Percentiles rank a stretch among this genome's conserved stretches.
Conservation (phyloP, 2,797 vertebrate genomes). For the Liasis olivaceus region DNA sequence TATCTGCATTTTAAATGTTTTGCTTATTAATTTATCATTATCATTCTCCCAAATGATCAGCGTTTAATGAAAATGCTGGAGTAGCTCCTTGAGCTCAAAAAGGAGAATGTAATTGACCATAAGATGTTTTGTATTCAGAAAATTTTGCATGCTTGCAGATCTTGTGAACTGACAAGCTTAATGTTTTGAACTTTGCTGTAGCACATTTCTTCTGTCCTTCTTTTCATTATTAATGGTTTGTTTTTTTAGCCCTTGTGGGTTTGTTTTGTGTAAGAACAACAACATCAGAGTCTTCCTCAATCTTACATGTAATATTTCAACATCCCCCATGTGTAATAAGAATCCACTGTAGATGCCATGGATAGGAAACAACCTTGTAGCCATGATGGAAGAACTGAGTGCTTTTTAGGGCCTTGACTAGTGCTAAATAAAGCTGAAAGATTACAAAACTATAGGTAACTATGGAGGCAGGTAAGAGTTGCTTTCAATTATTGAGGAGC, state of each 20-base stretch:
- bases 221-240: constrained; percentile 60
- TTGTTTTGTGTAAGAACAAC: constrained; percentile 45
- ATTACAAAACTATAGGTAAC: no score
- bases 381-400: not conserved
- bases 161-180: constrained; percentile 50
- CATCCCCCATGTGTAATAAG: constrained; percentile 62
- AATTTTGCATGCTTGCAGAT: constrained; percentile 61
- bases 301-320: constrained; percentile 64
- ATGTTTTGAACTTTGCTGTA: constrained; percentile 64
- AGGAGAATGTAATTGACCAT: constrained; percentile 47
- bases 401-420: not conserved
- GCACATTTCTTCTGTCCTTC: constrained; percentile 46
- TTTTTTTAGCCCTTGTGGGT: constrained; percentile 57
- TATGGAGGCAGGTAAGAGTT: no score
- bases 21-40: constrained; percentile 54
- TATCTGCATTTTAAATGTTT: constrained; percentile 59
- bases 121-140: constrained; percentile 60
- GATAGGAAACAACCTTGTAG: constrained; percentile 48
- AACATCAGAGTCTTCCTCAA: constrained; percentile 66
- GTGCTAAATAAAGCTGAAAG: no score
- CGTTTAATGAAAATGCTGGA: constrained; percentile 46
- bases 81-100: constrained; percentile 29
- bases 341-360: accelerated
- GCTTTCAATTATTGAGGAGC: no score
- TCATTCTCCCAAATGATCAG: constrained; percentile 34